Evolutionary conservation across 1,140 invertebrate genomes (phyloP), one percentile per base, ranked within the genome.

Genomic region (Charaxes varanes): DNA sequence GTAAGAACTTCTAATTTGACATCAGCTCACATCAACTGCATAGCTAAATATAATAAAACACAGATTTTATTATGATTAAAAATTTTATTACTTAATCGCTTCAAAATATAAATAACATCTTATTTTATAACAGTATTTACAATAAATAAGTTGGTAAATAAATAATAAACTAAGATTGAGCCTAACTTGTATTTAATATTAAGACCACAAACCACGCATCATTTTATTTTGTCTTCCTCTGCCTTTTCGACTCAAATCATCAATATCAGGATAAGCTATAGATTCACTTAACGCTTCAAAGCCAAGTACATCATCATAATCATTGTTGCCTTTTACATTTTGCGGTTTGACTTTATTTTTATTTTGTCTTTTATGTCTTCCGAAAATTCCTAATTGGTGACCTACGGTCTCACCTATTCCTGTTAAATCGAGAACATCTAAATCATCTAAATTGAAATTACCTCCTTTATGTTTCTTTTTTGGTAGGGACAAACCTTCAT

Each of bases 201-300:
- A 48, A 30, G 68, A 63, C 68, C 74, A 78, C 40, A 81, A 57
- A 7, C 73, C 67, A 12, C 63, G 70, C 76, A 84, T 80, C 84
- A 85, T 85, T 74, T 84, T 85, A 53, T 85, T 85, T 69, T 81
- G 79, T 62, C 81, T 72, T 60, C 77, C 67, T 45, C 69, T 70
- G 31, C 62, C 61, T 53, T 69, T 81, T 51, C 62, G 68, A 14
- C 72, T 69, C 41, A 64, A 62, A 16, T 64, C 64, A 14, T 62
- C 57, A 23, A 55, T 63, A 27, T 62, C 53, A 16, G 63, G 61
- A 38, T 65, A 61, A 19, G 57, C 60, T 6, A 82, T 46, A 13
- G 53, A 53, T 31, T 78, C 73, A 21, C 55, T 65, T 13, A 81
- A 45, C 34, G 44, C 45, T 41, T 60, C 60, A 22, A 63, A 28